Percentiles rank a stretch among this genome's conserved stretches.
Conservation (phyloP, 1,140 invertebrate genomes). For the Eufriesea mexicana region DNA sequence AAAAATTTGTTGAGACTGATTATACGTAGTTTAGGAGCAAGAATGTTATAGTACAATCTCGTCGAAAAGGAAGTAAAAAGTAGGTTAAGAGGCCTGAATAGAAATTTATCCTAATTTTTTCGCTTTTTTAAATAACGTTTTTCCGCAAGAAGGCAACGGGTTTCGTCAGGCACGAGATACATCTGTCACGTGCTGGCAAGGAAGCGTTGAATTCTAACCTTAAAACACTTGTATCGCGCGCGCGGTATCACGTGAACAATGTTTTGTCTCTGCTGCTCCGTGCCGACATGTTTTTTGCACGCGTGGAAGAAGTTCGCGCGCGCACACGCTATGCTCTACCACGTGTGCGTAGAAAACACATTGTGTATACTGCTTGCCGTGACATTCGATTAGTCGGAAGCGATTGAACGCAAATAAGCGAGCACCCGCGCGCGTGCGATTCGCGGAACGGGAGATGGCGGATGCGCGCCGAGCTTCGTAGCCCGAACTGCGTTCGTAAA, state of each 20-base stretch:
- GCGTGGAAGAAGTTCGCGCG: background rate
- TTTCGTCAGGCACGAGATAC: background rate
- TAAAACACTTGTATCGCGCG: slow-evolving; percentile 1
- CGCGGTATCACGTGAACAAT: background rate
- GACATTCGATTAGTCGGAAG: slow-evolving; percentile 14
- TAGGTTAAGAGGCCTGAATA: too few species aligned
- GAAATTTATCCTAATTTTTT: too few species aligned
- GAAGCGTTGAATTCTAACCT: background rate
- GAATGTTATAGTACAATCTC: too few species aligned
- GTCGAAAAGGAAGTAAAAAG: too few species aligned
- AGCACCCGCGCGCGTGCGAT: background rate
- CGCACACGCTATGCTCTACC: background rate
- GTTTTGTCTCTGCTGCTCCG: slow-evolving; percentile 1
- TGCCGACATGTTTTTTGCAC: background rate
- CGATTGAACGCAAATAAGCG: background rate
- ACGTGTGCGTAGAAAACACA: background rate
- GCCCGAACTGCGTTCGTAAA: background rate
- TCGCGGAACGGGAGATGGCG: background rate
- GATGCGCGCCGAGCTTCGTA: background rate
- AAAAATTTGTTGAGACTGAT: too few species aligned
- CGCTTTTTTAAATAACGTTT: background rate
- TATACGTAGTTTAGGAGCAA: too few species aligned
- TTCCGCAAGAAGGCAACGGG: background rate
- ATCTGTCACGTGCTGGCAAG: background rate
- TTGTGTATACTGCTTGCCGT: background rate